These are phyloP conservation scores for Venusia cambrica DNA, from an alignment of 2,888 invertebrate genomes.

Conservation along the genomic window DNA sequence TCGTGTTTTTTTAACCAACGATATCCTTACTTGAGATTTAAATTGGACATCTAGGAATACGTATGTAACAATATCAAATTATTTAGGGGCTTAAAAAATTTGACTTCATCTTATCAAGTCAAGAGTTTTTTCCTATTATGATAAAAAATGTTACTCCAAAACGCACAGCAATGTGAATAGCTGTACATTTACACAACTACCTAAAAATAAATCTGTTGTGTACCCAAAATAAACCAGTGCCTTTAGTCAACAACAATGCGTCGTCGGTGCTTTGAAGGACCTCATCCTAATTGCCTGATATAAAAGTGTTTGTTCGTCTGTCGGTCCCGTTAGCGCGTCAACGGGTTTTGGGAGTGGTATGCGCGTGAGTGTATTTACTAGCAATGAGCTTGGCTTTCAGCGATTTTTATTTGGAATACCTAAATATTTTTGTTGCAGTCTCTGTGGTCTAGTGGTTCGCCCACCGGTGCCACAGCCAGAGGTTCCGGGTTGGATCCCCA, in stretches of 20 bases:
- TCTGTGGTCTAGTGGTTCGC: no score
- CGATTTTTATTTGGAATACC: no score
- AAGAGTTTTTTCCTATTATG: no score
- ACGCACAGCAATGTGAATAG: conserved; percentile 7
- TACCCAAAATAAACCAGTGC: conserved; percentile 10
- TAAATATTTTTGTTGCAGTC: no score
- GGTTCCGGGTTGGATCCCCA: no score
- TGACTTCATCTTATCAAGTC: no score
- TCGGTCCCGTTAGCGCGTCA: conserved; percentile 58
- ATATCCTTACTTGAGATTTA: no score
- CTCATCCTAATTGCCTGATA: conserved; percentile 66
- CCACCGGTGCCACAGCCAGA: no score
- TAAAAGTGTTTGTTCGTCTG: conserved; percentile 55
- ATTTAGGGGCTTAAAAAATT: no score
- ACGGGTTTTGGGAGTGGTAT: conserved; percentile 50
- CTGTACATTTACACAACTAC: conserved; percentile 12
- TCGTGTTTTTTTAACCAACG: no score
- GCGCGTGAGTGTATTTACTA: conserved; percentile 19
- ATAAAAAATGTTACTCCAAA: conserved; percentile 1
- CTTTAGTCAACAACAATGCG: conserved; percentile 21
- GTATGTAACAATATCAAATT: no score
- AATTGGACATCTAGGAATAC: no score
- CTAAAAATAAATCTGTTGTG: not conserved
- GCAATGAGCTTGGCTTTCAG: conserved; percentile 22
- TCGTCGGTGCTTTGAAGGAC: conserved; percentile 50